Evolutionary conservation across 2,888 invertebrate species (phyloP).

Genomic region (Linnaemya tessellans): DNA sequence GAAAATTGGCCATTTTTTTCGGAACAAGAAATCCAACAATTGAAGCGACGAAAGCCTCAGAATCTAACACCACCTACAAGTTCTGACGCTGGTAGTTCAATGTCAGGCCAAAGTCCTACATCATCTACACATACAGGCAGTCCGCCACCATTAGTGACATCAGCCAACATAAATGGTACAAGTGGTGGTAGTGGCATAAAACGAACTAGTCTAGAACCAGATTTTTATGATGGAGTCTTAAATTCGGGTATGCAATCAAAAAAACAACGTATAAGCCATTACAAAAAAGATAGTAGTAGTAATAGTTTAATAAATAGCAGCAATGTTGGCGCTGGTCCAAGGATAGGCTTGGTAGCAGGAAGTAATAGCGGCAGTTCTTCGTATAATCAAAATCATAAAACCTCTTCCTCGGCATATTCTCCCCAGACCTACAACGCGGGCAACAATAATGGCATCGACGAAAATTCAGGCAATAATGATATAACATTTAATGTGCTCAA

Average conservation of each 20-base stretch:
- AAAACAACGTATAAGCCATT: constrained; percentile 94
- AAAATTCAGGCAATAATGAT: constrained; percentile 78
- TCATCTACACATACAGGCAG: constrained; percentile 89
- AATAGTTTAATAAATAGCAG: constrained; percentile 51
- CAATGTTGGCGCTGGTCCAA: constrained; percentile 60
- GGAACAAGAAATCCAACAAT: constrained; percentile 93
- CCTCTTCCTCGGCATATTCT: constrained; percentile 74
- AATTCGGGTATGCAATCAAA: constrained; percentile 84
- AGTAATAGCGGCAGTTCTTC: constrained; percentile 30
- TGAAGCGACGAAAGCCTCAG: constrained; percentile 95
- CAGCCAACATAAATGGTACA: constrained; percentile 81
- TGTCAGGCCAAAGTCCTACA: constrained; percentile 91
- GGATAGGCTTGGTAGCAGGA: constrained; percentile 54
- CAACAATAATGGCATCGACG: constrained; percentile 74
- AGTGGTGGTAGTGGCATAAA: constrained; percentile 78
- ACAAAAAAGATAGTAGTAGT: constrained; percentile 85
- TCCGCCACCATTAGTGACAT: constrained; percentile 86
- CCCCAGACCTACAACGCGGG: constrained; percentile 75
- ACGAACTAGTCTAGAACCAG: constrained; percentile 85
- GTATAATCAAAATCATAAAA: constrained; percentile 60
- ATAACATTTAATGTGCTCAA: constrained; percentile 82
- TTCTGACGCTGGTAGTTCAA: constrained; percentile 91
- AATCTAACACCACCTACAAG: constrained; percentile 95
- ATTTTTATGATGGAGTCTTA: constrained; percentile 85
- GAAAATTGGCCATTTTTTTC: constrained; percentile 97